Conservation (phyloP, 2,888 invertebrate genomes). For the Neocrepidodera transversa region DNA sequence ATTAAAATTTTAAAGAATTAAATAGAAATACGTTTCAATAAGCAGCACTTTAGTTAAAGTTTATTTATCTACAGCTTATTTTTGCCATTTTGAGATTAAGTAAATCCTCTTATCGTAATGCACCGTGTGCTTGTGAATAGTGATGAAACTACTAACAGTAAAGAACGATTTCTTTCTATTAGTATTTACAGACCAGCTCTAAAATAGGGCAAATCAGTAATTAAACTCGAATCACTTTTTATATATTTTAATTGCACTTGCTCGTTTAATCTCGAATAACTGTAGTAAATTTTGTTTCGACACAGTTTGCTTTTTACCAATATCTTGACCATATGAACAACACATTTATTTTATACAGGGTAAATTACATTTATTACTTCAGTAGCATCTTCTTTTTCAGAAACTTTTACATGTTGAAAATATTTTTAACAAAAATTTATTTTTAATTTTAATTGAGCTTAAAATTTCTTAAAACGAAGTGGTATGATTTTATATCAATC, state of each 20-base stretch:
- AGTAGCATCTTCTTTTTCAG: no score
- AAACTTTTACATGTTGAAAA: no score
- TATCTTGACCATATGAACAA: slow-evolving; percentile 5
- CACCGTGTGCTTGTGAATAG: slow-evolving; percentile 4
- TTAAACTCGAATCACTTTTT: slow-evolving; percentile 13
- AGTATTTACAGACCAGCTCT: slow-evolving; percentile 1
- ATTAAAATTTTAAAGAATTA: not conserved
- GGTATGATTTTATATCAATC: no score
- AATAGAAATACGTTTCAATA: not conserved
- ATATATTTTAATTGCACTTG: slow-evolving; percentile 15
- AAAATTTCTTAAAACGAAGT: no score
- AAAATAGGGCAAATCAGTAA: slow-evolving; percentile 17
- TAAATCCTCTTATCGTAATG: slow-evolving; percentile 6
- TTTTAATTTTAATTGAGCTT: no score
- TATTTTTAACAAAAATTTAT: no score
- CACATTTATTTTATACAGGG: slow-evolving; percentile 3
- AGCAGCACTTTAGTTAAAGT: slow-evolving; percentile 1
- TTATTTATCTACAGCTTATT: no score
- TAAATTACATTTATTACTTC: no score
- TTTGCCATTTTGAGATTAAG: slow-evolving; percentile 5
- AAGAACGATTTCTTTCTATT: slow-evolving; percentile 14
- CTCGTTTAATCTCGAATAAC: slow-evolving; percentile 12
- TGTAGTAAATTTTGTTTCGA: slow-evolving; percentile 16
- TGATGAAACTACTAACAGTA: slow-evolving; percentile 13
- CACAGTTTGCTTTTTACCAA: not conserved